Percentiles rank a stretch among this genome's conserved stretches.
Evolutionary conservation across 37 sponge, comb jelly and placozoan species (phyloP).

Genomic region (Agelas oroides): DNA sequence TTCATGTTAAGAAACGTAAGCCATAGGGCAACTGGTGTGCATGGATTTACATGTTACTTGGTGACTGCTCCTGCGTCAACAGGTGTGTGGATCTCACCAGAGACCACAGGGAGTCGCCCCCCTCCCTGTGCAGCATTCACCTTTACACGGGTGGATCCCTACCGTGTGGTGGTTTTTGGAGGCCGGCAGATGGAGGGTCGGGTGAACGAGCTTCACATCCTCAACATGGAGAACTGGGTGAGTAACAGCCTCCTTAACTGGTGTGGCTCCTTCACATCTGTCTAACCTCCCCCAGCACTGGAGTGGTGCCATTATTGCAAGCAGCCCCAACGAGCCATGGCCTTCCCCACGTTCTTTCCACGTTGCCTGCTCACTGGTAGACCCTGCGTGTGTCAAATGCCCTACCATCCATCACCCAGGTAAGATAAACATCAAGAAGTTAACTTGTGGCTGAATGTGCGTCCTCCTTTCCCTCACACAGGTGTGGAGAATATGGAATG

Average conservation of each 20-base stretch:
- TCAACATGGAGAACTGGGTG: conserved; percentile 71
- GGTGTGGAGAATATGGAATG: background rate
- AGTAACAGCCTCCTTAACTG: background rate
- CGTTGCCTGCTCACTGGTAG: conserved; percentile 39
- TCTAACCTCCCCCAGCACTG: conserved; percentile 31
- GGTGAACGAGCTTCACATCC: conserved; percentile 61
- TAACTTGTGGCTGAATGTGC: background rate
- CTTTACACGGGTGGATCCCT: conserved; percentile 55
- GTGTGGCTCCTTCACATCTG: background rate
- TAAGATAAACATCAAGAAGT: too few species aligned
- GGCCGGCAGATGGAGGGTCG: conserved; percentile 63
- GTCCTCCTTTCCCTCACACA: background rate
- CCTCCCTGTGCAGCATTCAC: conserved; percentile 82
- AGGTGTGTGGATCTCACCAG: conserved; percentile 52
- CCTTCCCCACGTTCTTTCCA: conserved; percentile 66
- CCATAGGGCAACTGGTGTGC: too few species aligned
- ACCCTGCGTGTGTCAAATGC: conserved; percentile 8
- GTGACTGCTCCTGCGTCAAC: too few species aligned
- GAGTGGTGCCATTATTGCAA: conserved; percentile 40
- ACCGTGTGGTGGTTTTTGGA: conserved; percentile 68
- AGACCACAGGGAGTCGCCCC: conserved; percentile 57
- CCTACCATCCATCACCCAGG: too few species aligned
- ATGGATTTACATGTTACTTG: too few species aligned
- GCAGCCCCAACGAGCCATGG: conserved; percentile 37
- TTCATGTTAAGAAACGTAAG: conserved; percentile 24